Conservation (phyloP, 2,888 invertebrate genomes). For the Heterodera filipjevi region DNA sequence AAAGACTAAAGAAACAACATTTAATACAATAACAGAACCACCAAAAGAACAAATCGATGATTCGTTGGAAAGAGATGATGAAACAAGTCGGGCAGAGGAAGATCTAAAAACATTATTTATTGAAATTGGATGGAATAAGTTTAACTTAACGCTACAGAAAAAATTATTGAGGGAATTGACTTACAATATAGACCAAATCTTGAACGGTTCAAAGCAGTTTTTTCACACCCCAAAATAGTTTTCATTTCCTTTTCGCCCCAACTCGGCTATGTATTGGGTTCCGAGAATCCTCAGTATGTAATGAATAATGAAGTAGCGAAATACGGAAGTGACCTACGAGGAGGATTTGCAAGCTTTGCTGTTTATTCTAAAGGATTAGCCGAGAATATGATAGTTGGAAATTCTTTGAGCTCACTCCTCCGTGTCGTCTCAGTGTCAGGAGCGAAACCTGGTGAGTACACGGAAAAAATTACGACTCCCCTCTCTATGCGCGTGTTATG, state of each 20-base stretch:
- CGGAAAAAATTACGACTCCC: slow-evolving; percentile 20
- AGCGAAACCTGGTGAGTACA: slow-evolving; percentile 9
- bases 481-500: slow-evolving; percentile 13
- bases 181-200: not conserved
- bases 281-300: slow-evolving; percentile 12
- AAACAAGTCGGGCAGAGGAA: not conserved
- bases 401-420: not conserved
- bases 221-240: not conserved
- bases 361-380: slow-evolving; percentile 20
- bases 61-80: not conserved
- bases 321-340: slow-evolving; percentile 20
- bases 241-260: slow-evolving; percentile 16
- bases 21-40: not conserved
- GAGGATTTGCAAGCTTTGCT: slow-evolving; percentile 26
- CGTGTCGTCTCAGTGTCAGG: slow-evolving; percentile 29
- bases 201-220: slow-evolving; percentile 17
- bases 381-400: slow-evolving; percentile 29
- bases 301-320: not conserved
- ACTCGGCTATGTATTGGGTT: slow-evolving; percentile 20
- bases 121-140: not conserved
- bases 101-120: not conserved
- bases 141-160: not conserved
- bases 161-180: not conserved
- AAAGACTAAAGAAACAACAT: not conserved
- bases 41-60: not conserved